Conservation (phyloP, 2,113 vertebrate species). For the Vidua macroura region DNA sequence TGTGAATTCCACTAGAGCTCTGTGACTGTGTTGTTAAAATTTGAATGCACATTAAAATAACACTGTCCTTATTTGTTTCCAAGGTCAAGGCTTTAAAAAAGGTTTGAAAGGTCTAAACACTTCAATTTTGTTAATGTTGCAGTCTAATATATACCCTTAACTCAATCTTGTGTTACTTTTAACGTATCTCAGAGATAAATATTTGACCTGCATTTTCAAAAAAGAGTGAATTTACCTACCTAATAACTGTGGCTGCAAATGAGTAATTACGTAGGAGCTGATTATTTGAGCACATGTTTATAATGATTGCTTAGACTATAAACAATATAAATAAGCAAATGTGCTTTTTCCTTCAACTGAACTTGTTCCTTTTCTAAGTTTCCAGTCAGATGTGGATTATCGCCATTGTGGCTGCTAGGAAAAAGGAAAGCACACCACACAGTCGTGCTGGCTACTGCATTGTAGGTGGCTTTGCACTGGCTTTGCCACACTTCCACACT, state of each 20-base stretch:
- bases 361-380: not conserved
- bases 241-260: conserved; percentile 14
- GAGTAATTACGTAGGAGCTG: not conserved
- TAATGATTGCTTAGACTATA: conserved; percentile 5
- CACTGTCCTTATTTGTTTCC: conserved; percentile 74
- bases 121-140: conserved; percentile 46
- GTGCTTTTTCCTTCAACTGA: not conserved
- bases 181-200: conserved; percentile 12
- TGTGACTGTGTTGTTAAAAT: conserved; percentile 74
- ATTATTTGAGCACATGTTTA: conserved; percentile 16
- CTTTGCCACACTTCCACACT: not conserved
- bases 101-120: conserved; percentile 3
- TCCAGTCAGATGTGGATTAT: not conserved
- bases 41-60: conserved; percentile 75
- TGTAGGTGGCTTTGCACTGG: not conserved
- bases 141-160: not conserved
- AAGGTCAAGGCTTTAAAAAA: conserved; percentile 72
- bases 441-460: not conserved
- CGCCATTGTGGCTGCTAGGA: not conserved
- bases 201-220: conserved; percentile 18
- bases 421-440: not conserved
- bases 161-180: not conserved
- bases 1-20: conserved; percentile 70
- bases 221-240: conserved; percentile 7
- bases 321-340: conserved; percentile 26